Conservation (phyloP, 35 echinoderm and acorn worm genomes). For the Heliocidaris tuberculata region DNA sequence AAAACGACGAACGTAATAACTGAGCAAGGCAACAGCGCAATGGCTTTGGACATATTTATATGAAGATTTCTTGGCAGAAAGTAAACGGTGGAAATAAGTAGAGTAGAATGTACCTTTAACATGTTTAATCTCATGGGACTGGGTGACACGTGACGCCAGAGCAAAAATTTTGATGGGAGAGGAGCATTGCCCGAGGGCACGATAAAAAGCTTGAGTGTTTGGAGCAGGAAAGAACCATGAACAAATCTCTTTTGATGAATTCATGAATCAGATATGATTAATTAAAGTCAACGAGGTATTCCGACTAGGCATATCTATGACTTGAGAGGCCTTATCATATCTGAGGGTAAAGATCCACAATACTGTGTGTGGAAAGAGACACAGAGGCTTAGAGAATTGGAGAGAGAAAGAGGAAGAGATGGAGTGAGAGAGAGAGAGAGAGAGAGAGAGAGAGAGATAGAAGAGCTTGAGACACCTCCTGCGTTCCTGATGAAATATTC, state of each 20-base stretch:
- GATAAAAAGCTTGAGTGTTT: neutral
- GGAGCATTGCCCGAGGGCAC: neutral
- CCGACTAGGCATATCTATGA: neutral
- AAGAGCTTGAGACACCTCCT: too few species aligned
- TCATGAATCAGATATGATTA: slow-evolving; percentile 18
- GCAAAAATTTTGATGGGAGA: neutral
- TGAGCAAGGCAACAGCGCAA: too few species aligned
- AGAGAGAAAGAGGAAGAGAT: neutral
- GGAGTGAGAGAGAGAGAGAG: neutral
- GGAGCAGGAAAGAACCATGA: neutral
- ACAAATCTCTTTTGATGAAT: neutral
- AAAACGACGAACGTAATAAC: too few species aligned
- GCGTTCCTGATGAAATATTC: too few species aligned
- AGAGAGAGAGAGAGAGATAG: neutral
- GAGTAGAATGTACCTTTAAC: neutral
- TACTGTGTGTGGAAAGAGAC: neutral
- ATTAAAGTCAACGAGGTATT: neutral
- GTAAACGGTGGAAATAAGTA: neutral
- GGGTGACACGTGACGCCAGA: neutral
- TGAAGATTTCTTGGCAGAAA: too few species aligned
- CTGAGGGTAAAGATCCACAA: neutral
- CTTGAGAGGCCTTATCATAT: neutral
- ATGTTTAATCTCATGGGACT: neutral
- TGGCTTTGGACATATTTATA: too few species aligned
- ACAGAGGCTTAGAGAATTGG: neutral